Evolutionary conservation across 2,113 vertebrate genomes (phyloP), one percentile per base, ranked within the genome.

Genomic region (Melospiza georgiana): DNA sequence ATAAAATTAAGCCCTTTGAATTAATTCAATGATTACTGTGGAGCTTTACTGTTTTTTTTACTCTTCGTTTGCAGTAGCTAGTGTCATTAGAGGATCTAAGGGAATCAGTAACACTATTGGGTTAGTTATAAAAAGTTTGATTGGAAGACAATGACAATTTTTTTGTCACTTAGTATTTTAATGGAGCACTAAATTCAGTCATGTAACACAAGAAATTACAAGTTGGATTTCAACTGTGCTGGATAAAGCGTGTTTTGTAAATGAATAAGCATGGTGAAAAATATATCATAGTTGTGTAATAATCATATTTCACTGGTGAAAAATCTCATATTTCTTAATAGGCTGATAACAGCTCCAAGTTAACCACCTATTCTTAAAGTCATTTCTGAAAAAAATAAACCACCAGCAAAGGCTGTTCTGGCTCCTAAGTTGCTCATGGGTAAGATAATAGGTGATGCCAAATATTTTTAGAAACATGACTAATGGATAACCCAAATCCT

Each of bases 381-480:
- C 3, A n/a, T 76, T 89, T 89, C n/a, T 87, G 44, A 83, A 49
- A 28, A 30, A 30, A 39, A 20, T 28, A 39, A 14, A 48, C 2
- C 46, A 48, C 2, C 46, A 48, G 0, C 19, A 61, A 75, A 84
- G 19, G 11, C 6, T 48, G 44, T 49, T 94, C n/a, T 91, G 37
- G 16, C 21, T 91, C 19, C 71, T 87, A 24, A 58, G 18, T 19
- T 63, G 10, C 37, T 58, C 44, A 14, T 62, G 66, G 61, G 81
- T 91, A 79, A 95, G 73, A 82, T 74, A 93, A 82, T 52, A 59
- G 7, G 21, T 28, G 48, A 80, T 62, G 30, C 14, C 28, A 76
- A 95, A 83, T 90, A 94, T 93, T 89, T 96, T 95, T 94, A 93
- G 88, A 92, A 86, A 88, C 46, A 33, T 39, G 65, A 46, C 63